Base-by-base conservation (phyloP, 1,140 invertebrate genomes). In the Gyrodactylus salaris region DNA sequence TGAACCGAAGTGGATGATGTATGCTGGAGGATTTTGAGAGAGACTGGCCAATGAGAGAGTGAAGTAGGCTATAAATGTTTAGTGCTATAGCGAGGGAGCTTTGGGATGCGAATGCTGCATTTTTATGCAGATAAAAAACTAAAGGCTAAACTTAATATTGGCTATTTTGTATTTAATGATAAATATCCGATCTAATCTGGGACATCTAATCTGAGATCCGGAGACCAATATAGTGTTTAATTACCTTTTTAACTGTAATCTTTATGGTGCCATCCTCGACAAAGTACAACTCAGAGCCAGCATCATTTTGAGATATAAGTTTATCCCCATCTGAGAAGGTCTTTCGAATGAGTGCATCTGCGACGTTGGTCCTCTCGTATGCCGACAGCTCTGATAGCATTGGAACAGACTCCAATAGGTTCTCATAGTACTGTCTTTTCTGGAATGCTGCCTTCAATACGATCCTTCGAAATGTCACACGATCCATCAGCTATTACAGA, bases 211-310 rank as follows among this genome's bases (percentile, higher is more conserved):
- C n/a, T n/a, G n/a, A n/a, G n/a, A n/a, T n/a, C n/a, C n/a, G n/a
- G n/a, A n/a, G n/a, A n/a, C n/a, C n/a, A n/a, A n/a, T n/a, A n/a
- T n/a, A n/a, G n/a, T n/a, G n/a, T n/a, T 54, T 24, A 2, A 23
- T 0, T 0, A 23, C 70, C 27, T 24, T 21, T 23, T n/a, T 25
- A 24, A 70, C 16, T 26, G 16, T 68, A 25, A 78, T 88, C 87
- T 77, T 85, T 86, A 78, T 91, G 87, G 85, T 84, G 34, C 92
- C 92, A 74, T 89, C 86, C 82, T 96, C 91, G 27, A 96, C 86
- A 81, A 96, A 94, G 83, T 91, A 95, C 89, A 95, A 92, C 69
- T 91, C 91, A 81, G 94, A 89, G 68, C 90, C 92, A 20, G 84
- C 85, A 79, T 95, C 89, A 19, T 90, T 90, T 75, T 79, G 76